phyloP scores from a whole-genome alignment of 2,888 invertebrate species.

The Ditylenchus weischeri region DNA sequence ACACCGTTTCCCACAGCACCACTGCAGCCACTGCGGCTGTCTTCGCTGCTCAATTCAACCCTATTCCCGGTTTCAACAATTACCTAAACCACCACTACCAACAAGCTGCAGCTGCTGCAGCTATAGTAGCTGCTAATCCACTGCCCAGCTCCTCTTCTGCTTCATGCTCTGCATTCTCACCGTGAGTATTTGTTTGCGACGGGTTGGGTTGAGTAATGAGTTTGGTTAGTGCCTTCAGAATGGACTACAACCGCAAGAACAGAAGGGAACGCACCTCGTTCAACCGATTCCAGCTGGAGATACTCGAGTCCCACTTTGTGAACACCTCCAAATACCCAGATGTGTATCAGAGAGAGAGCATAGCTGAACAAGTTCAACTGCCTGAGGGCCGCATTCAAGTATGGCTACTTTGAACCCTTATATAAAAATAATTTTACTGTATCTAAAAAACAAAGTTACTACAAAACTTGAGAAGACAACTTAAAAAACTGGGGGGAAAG shows the following conservation, averaged over 20 bases:
- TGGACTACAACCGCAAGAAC: slow-evolving; percentile 17
- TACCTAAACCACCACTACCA: slow-evolving; percentile 1
- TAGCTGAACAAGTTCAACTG: slow-evolving; percentile 45
- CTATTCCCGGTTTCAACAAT: background rate
- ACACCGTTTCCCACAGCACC: too few relatives aligned
- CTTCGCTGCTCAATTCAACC: slow-evolving; percentile 4
- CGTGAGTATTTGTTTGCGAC: background rate
- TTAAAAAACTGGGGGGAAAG: too few relatives aligned
- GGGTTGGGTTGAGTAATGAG: background rate
- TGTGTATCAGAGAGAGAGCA: slow-evolving; percentile 46
- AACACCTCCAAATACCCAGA: slow-evolving; percentile 47
- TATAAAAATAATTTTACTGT: too few relatives aligned
- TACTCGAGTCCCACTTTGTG: slow-evolving; percentile 28
- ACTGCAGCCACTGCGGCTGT: slow-evolving; percentile 4
- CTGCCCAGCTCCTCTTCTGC: background rate
- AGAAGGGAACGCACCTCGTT: slow-evolving; percentile 49
- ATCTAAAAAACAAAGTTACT: too few relatives aligned
- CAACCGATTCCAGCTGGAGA: slow-evolving; percentile 46
- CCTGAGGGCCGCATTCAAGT: slow-evolving; percentile 50
- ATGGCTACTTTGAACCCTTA: background rate
- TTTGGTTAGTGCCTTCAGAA: slow-evolving; percentile 6
- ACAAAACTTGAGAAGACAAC: too few relatives aligned
- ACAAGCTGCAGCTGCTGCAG: background rate
- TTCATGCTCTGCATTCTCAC: background rate
- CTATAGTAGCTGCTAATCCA: background rate